Evolutionary conservation across 2,888 invertebrate species (phyloP).

Genomic region (Andrena dorsata): DNA sequence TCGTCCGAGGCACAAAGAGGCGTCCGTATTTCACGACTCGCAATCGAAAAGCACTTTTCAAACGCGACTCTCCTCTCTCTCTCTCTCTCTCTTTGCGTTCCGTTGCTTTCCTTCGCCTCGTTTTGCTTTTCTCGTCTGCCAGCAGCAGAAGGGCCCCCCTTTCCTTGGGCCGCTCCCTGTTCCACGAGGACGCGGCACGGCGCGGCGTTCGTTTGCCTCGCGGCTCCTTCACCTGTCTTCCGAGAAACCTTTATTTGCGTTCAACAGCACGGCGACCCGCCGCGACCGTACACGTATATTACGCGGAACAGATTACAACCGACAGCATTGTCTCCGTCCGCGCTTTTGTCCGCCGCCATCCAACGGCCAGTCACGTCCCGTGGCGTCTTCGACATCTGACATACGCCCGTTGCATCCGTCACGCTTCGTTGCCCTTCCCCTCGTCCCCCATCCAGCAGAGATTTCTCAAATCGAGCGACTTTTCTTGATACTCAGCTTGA

Average conservation of each 20-base stretch:
- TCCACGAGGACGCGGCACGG: neutral
- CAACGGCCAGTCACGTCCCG: constrained; percentile 6
- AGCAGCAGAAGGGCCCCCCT: neutral
- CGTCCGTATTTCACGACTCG: neutral
- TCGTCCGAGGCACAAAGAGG: neutral
- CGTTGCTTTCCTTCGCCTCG: neutral
- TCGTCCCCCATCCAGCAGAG: neutral
- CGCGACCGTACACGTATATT: constrained; percentile 10
- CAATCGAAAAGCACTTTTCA: constrained; percentile 3
- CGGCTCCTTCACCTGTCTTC: constrained; percentile 48
- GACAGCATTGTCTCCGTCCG: constrained; percentile 6
- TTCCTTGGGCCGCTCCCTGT: constrained; percentile 7
- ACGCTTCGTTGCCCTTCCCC: neutral
- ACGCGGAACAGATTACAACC: constrained; percentile 33
- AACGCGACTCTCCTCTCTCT: neutral
- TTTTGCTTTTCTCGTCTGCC: too few species aligned
- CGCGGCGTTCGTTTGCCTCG: constrained; percentile 22
- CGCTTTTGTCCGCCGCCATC: constrained; percentile 7
- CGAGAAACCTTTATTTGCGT: constrained; percentile 47
- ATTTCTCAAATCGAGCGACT: too few species aligned
- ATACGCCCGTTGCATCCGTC: neutral
- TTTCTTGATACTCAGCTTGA: too few species aligned
- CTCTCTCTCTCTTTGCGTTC: too few species aligned
- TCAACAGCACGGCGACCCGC: constrained; percentile 8
- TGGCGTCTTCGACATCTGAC: neutral